These are phyloP conservation scores for Galbula dea DNA, from an alignment of 2,113 vertebrate genomes.

Conservation along the genomic window DNA sequence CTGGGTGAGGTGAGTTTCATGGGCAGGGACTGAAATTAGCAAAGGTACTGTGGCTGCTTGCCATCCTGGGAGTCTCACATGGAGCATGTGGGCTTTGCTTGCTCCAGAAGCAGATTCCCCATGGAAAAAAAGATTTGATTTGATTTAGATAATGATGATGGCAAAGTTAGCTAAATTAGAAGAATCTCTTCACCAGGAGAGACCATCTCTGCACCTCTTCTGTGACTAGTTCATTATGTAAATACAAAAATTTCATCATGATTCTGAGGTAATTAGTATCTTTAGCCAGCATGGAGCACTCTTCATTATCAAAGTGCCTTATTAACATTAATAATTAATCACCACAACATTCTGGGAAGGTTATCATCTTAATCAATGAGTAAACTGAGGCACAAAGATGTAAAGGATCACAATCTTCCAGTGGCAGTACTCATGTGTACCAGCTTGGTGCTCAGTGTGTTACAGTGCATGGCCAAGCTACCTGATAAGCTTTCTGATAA, in stretches of 20 bases:
- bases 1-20: conserved; percentile 85
- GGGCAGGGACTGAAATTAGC: conserved; percentile 74
- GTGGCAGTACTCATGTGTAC: background rate
- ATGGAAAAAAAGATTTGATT: background rate
- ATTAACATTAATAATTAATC: conserved; percentile 28
- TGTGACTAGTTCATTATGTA: background rate
- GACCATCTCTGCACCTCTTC: conserved; percentile 26
- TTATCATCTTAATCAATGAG: conserved; percentile 2
- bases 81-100: background rate
- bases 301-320: background rate
- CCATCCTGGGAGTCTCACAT: conserved; percentile 61
- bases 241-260: conserved; percentile 1
- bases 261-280: conserved; percentile 33
- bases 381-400: background rate
- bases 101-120: background rate
- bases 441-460: background rate
- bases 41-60: conserved; percentile 63
- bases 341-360: conserved; percentile 4
- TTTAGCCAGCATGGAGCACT: conserved; percentile 26
- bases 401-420: background rate
- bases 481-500: background rate
- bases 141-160: background rate
- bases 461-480: background rate
- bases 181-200: conserved; percentile 2
- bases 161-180: background rate